Percentiles rank a stretch among this genome's conserved stretches.
Evolutionary conservation across 2,888 invertebrate genomes (phyloP).

Genomic region (Drosophila maculinotata): DNA sequence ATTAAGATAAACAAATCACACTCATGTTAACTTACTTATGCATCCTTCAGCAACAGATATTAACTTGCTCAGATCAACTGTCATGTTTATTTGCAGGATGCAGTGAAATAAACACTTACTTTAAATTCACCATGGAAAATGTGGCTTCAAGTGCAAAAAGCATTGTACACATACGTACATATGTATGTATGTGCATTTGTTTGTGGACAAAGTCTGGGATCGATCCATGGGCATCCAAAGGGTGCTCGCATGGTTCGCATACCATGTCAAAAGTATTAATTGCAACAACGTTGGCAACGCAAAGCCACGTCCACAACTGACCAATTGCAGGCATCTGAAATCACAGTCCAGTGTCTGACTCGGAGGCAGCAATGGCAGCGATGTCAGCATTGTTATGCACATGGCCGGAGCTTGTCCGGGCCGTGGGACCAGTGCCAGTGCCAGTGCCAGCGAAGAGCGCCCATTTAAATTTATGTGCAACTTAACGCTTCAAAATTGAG

Average conservation of each 20-base stretch:
- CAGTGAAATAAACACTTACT: neutral
- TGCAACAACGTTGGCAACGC: conserved; percentile 34
- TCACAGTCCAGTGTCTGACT: conserved; percentile 21
- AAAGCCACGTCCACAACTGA: conserved; percentile 27
- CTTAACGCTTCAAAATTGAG: conserved; percentile 81
- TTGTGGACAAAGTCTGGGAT: neutral
- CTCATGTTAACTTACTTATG: no score
- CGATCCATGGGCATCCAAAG: no score
- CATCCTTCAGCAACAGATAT: no score
- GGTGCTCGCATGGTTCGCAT: conserved; percentile 1
- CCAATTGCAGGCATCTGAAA: conserved; percentile 36
- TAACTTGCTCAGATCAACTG: neutral
- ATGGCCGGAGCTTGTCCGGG: conserved; percentile 4
- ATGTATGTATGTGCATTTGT: neutral
- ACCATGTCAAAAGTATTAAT: conserved; percentile 62
- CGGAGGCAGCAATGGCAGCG: conserved; percentile 15
- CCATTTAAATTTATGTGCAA: conserved; percentile 81
- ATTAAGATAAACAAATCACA: no score
- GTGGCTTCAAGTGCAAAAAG: neutral
- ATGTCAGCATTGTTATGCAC: conserved; percentile 46
- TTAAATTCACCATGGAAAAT: neutral
- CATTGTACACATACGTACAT: no score
- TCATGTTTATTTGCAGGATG: neutral
- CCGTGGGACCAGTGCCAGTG: no score
- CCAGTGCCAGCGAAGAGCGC: no score